phyloP scores from a whole-genome alignment of 1,140 invertebrate genomes.

The Apis laboriosa region DNA sequence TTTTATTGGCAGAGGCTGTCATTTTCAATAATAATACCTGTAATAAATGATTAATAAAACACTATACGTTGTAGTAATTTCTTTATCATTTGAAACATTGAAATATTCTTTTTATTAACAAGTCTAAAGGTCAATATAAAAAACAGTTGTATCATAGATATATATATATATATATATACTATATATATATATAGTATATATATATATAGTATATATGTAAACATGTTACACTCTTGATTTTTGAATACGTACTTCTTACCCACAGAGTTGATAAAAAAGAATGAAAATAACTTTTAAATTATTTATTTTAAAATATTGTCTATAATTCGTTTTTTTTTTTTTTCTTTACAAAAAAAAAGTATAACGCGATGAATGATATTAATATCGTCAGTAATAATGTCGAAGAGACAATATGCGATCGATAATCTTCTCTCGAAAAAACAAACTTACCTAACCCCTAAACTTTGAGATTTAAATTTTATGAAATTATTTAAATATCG shows the following conservation, averaged over 20 bases:
- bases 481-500: background rate
- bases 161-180: background rate
- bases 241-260: background rate
- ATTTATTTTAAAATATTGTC: constrained; percentile 16
- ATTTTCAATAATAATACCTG: constrained; percentile 76
- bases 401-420: constrained; percentile 65
- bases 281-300: constrained; percentile 14
- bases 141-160: background rate
- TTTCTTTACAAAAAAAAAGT: constrained; percentile 36
- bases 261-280: background rate
- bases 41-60: constrained; percentile 27
- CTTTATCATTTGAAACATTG: background rate
- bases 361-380: constrained; percentile 42
- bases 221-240: background rate
- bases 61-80: background rate
- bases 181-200: background rate
- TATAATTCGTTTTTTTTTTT: background rate
- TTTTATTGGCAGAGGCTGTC: constrained; percentile 69
- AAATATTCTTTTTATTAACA: background rate
- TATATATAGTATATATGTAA: background rate
- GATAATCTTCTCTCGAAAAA: constrained; percentile 64
- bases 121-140: constrained; percentile 27
- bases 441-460: constrained; percentile 65
- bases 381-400: constrained; percentile 46
- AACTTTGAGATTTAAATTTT: constrained; percentile 15